These are phyloP conservation scores for Ctenoplectra terminalis DNA, from an alignment of 1,140 invertebrate species.

Conservation along the genomic window DNA sequence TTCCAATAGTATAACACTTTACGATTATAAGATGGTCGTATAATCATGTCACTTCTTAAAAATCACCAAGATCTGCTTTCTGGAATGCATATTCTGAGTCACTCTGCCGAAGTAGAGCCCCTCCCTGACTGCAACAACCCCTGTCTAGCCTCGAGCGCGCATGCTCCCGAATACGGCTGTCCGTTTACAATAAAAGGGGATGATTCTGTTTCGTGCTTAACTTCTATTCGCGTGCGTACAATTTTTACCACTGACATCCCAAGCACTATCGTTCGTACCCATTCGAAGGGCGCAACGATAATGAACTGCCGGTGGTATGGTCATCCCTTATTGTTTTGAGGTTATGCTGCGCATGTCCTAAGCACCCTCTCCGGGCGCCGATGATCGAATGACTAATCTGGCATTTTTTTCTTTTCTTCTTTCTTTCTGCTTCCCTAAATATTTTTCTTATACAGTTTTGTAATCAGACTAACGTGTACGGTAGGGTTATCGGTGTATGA, in stretches of 20 bases:
- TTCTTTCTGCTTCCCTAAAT: not conserved
- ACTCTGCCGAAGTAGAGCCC: constrained; percentile 65
- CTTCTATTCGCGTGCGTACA: constrained; percentile 1
- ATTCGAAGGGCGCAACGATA: constrained; percentile 27
- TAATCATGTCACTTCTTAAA: constrained; percentile 39
- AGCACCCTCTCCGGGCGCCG: not conserved
- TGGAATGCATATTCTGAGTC: constrained; percentile 71
- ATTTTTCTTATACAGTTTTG: not conserved
- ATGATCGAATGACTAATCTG: constrained; percentile 37
- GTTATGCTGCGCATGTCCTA: constrained; percentile 19
- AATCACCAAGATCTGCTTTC: constrained; percentile 51
- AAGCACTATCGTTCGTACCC: not conserved
- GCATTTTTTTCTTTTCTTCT: not conserved
- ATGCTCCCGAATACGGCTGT: constrained; percentile 60
- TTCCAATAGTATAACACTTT: constrained; percentile 2
- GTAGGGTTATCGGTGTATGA: not conserved
- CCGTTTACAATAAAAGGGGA: constrained; percentile 61
- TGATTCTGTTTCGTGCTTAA: constrained; percentile 46
- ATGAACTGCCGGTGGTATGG: not conserved
- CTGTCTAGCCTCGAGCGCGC: constrained; percentile 64
- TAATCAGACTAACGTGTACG: no score
- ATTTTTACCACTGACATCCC: not conserved
- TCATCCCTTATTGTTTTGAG: constrained; percentile 27
- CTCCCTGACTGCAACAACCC: constrained; percentile 72
- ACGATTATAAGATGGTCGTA: constrained; percentile 11